phyloP scores from a whole-genome alignment of 2,113 vertebrate genomes.

The Hemibagrus wyckioides region DNA sequence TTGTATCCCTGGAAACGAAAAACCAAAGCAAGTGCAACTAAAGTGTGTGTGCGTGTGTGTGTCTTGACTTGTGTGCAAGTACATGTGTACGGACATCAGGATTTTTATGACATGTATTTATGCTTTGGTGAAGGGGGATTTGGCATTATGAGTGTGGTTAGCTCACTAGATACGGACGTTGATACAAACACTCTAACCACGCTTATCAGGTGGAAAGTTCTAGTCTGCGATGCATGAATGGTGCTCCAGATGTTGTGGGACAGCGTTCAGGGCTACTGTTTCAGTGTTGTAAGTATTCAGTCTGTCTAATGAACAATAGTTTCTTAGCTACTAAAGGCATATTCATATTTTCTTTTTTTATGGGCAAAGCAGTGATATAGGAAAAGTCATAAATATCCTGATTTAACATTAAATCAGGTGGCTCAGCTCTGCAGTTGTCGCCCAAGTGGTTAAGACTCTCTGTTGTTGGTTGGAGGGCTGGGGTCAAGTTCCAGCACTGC shows the following conservation, averaged over 20 bases:
- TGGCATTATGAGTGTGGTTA: constrained; percentile 33
- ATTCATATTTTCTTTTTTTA: neutral
- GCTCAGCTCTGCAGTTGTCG: too few relatives aligned
- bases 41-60: constrained; percentile 13
- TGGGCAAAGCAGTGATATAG: neutral
- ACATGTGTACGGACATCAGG: neutral
- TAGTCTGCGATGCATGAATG: constrained; percentile 11
- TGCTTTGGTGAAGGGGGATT: constrained; percentile 5
- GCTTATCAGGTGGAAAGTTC: constrained; percentile 44
- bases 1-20: constrained; percentile 42
- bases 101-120: constrained; percentile 23
- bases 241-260: constrained; percentile 36
- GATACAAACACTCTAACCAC: constrained; percentile 31
- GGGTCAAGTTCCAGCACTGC: too few relatives aligned
- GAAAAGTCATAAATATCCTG: neutral
- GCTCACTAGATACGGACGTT: constrained; percentile 25
- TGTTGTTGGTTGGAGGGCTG: too few relatives aligned
- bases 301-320: constrained; percentile 25
- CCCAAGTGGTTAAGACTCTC: too few relatives aligned
- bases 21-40: constrained; percentile 37
- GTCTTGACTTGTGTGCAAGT: constrained; percentile 15
- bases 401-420: neutral
- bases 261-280: constrained; percentile 10
- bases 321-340: constrained; percentile 1
- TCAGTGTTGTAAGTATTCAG: constrained; percentile 36